phyloP scores from a whole-genome alignment of 2,113 vertebrate genomes.

The Cromileptes altivelis region DNA sequence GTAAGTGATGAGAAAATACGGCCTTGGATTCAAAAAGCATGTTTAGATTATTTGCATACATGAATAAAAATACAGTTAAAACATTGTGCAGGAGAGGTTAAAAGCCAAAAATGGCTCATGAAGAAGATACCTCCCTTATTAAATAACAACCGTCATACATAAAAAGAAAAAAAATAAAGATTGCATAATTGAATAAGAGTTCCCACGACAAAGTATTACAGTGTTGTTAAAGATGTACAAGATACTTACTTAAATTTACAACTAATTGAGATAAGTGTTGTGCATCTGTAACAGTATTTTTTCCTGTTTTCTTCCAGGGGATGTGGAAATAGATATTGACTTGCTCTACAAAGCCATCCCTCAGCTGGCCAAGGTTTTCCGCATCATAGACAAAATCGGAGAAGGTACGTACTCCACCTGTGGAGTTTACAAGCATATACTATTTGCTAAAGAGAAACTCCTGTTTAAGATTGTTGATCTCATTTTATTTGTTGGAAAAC shows the following conservation, averaged over 20 bases:
- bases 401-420: constrained; percentile 85
- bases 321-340: constrained; percentile 90
- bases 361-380: constrained; percentile 91
- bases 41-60: too few relatives aligned
- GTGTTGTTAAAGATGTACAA: too few relatives aligned
- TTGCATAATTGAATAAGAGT: too few relatives aligned
- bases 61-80: too few relatives aligned
- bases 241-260: too few relatives aligned
- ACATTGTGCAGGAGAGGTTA: too few relatives aligned
- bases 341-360: constrained; percentile 93
- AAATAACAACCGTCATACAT: too few relatives aligned
- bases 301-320: constrained; percentile 73
- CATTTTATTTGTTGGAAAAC: not conserved
- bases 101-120: too few relatives aligned
- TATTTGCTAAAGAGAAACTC: not conserved
- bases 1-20: not conserved
- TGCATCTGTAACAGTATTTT: not conserved
- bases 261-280: not conserved
- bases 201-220: too few relatives aligned
- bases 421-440: not conserved
- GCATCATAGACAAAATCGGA: constrained; percentile 94
- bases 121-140: too few relatives aligned
- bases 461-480: not conserved
- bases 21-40: not conserved
- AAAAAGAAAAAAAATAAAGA: too few relatives aligned